Base-by-base conservation (phyloP, 2,888 invertebrate species). In the Monopis laevigella region DNA sequence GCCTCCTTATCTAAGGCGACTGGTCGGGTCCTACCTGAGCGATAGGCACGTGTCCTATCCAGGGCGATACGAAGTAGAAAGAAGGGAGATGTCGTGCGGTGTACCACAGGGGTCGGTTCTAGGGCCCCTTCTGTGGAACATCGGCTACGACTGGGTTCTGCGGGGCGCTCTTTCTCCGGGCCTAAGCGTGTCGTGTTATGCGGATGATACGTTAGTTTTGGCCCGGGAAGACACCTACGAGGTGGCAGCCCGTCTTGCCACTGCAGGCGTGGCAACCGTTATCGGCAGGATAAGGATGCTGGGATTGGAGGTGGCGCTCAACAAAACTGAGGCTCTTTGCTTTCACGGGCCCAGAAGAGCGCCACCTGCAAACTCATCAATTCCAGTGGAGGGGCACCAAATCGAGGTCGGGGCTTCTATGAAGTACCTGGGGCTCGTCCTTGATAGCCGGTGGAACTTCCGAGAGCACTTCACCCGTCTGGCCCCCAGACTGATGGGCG, bases 171-270 rank as follows among this genome's bases (percentile, higher is more conserved):
- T 45, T 10, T 28, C 30, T 18, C 38, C 28, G 16, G 41, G 44
- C 2, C 19, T 36, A 21, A 17, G 26, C 13, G 39, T 45, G 0
- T 24, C 39, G 2, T 44, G 45, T 21, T 47, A 47, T 18, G 47
- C 47, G 12, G 43, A 47, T 19, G 47, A 45, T 38, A 45, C 45
- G 8, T 24, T 45, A 7, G 41, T 47, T 13, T 21, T 36, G n/a
- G 36, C 42, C 24, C 42, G 36, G 27, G 17, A 21, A 24, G 12
- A 35, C 26, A 36, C 36, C 26, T 3, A 36, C 42, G 36, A 29
- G 28, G 12, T 28, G 21, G 14, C 16, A 26, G 17, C 21, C 32
- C 14, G 18, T 32, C 11, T 12, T 34, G 41, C 41, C 32, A 8
- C 32, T 34, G 11, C 14, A 19, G 13, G 41, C 28, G 12, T 12